These are phyloP conservation scores for Asarcornis scutulata DNA, from an alignment of 2,113 vertebrate genomes.

Conservation along the genomic window DNA sequence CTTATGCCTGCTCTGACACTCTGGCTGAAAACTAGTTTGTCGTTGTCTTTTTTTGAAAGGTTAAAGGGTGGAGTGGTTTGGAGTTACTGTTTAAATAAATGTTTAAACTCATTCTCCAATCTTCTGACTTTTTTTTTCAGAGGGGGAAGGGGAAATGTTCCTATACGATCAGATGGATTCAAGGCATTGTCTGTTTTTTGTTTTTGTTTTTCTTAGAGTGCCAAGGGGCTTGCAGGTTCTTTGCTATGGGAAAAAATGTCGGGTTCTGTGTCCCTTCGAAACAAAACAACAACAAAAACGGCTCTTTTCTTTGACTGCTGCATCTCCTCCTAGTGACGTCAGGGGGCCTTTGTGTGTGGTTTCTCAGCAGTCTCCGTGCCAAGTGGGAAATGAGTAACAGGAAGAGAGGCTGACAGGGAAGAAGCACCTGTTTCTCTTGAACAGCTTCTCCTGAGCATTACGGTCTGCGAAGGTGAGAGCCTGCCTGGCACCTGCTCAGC, in stretches of 20 bases:
- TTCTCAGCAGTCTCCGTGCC: slow-evolving; percentile 17
- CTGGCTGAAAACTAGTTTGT: slow-evolving; percentile 76
- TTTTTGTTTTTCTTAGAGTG: neutral
- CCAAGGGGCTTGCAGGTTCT: neutral
- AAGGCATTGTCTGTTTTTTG: neutral
- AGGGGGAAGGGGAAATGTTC: neutral
- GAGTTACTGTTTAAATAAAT: slow-evolving; percentile 84
- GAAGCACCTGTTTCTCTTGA: slow-evolving; percentile 15
- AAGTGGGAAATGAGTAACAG: slow-evolving; percentile 23
- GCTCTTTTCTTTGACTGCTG: neutral
- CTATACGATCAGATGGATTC: neutral
- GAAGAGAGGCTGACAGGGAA: slow-evolving; percentile 25
- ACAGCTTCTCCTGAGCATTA: neutral
- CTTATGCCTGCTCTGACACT: slow-evolving; percentile 69
- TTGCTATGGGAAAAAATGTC: neutral
- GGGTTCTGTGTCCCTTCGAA: neutral
- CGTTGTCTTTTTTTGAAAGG: slow-evolving; percentile 72
- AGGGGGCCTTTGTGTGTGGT: slow-evolving; percentile 1
- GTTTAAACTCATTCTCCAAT: slow-evolving; percentile 62
- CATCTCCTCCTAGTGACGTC: neutral
- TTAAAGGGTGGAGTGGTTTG: slow-evolving; percentile 80
- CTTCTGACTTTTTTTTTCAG: neutral
- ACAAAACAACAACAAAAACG: neutral
- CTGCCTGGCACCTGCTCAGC: neutral
- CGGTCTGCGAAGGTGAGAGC: neutral